Evolutionary conservation across 2,113 vertebrate species (phyloP).

Genomic region (Microcebus ravelobensis): DNA sequence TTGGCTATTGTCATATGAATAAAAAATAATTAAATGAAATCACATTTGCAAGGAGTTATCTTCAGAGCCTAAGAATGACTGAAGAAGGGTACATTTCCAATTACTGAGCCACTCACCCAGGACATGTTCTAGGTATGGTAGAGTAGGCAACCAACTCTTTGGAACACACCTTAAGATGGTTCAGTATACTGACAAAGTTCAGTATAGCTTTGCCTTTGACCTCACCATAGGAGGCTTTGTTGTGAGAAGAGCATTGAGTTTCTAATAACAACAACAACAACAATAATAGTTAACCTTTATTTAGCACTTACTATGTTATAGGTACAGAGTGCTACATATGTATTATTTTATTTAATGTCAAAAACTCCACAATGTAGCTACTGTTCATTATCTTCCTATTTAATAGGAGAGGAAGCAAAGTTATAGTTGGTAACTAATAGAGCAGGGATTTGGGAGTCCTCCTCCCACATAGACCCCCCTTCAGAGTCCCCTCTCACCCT

Average conservation of each 20-base stretch:
- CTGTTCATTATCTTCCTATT: neutral
- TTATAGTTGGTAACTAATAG: neutral
- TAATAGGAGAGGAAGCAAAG: neutral
- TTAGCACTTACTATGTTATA: neutral
- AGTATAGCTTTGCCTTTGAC: neutral
- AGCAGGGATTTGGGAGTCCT: neutral
- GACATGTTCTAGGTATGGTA: neutral
- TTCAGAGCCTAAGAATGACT: neutral
- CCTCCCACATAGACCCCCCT: neutral
- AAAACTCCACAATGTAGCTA: neutral
- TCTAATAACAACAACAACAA: neutral
- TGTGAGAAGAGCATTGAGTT: neutral
- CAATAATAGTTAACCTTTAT: neutral
- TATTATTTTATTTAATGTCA: neutral
- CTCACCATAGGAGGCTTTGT: neutral
- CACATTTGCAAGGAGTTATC: neutral
- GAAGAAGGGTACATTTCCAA: neutral
- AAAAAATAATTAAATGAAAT: neutral
- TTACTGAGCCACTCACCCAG: neutral
- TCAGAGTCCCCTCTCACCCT: neutral
- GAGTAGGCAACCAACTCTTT: neutral
- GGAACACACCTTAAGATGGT: neutral
- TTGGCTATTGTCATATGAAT: neutral
- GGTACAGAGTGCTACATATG: neutral
- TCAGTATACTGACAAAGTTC: no score